Evolutionary conservation across 23 tunicate species (phyloP).

Genomic region (Aplidium turbinatum): DNA sequence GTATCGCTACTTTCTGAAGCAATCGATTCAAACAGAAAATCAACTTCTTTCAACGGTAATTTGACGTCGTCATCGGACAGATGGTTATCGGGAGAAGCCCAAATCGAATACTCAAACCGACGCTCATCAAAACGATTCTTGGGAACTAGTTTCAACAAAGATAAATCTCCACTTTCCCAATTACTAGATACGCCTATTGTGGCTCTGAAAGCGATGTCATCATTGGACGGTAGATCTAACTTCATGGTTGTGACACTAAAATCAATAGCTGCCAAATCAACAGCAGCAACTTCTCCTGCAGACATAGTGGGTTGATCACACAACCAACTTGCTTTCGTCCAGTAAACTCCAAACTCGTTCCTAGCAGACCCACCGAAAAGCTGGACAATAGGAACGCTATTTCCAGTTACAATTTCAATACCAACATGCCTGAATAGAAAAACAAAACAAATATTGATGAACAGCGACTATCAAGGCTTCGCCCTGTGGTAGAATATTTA

Average conservation of each 20-base stretch:
- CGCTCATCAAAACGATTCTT: neutral
- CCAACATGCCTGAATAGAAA: constrained; percentile 30
- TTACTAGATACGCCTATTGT: constrained; percentile 1
- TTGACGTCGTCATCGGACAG: constrained; percentile 10
- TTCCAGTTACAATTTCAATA: constrained; percentile 19
- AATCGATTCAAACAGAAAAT: too few relatives aligned
- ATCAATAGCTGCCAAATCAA: constrained; percentile 9
- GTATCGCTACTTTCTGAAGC: too few relatives aligned
- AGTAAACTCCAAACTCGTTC: neutral
- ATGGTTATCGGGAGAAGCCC: neutral
- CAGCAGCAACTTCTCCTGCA: neutral
- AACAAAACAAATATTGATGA: too few relatives aligned
- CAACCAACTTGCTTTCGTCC: constrained; percentile 1
- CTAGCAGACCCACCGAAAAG: neutral
- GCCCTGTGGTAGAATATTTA: too few relatives aligned
- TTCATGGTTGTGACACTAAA: neutral
- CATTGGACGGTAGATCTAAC: neutral
- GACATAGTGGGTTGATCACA: neutral
- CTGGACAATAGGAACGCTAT: neutral
- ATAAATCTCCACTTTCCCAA: neutral
- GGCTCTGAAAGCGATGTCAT: constrained; percentile 18
- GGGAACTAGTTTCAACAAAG: neutral
- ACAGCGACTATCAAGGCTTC: too few relatives aligned
- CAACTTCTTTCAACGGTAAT: neutral
- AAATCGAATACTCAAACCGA: neutral